Conservation (phyloP, 2,113 vertebrate species). For the Zingel zingel region DNA sequence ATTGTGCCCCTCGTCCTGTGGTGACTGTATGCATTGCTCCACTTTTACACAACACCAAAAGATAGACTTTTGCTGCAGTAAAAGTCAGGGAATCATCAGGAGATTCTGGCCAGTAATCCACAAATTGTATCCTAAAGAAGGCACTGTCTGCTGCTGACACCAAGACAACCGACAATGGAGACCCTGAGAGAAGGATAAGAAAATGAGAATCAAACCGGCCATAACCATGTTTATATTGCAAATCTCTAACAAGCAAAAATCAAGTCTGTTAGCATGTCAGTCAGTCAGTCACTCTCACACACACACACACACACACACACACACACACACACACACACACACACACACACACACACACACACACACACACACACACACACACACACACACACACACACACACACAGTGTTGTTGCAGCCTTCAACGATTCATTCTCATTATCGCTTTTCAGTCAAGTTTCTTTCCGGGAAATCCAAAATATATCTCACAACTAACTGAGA, state of each 20-base stretch:
- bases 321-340: too few relatives aligned
- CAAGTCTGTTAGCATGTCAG: background rate
- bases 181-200: conserved; percentile 75
- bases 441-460: conserved; percentile 15
- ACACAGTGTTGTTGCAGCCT: background rate
- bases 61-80: conserved; percentile 60
- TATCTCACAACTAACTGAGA: conserved; percentile 6
- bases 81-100: conserved; percentile 28
- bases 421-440: conserved; percentile 22
- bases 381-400: too few relatives aligned
- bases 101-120: conserved; percentile 60
- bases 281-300: background rate
- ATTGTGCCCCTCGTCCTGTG: conserved; percentile 37
- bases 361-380: conserved; percentile 1
- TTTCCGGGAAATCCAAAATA: conserved; percentile 26
- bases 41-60: conserved; percentile 85
- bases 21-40: conserved; percentile 83
- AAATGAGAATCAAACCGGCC: background rate
- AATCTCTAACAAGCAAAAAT: background rate
- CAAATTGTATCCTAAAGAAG: conserved; percentile 84
- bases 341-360: background rate
- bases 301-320: background rate
- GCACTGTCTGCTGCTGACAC: conserved; percentile 76
- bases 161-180: conserved; percentile 81
- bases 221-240: background rate